Base-by-base conservation (phyloP, 2,797 vertebrate species). In the Gastrophryne carolinensis region DNA sequence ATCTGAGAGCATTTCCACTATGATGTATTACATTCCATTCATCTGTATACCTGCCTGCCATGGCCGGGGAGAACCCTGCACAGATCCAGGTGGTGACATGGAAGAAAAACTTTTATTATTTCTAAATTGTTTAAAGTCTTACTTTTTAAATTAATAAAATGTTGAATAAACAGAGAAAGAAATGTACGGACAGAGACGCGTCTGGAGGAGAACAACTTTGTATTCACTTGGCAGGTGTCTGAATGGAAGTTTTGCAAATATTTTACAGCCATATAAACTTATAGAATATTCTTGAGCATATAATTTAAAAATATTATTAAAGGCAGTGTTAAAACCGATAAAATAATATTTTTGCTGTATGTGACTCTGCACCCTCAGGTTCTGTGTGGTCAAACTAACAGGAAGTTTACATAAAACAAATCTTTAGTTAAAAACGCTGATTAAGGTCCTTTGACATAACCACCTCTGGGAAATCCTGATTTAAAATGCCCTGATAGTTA, bases 1-100 rank as follows among this genome's bases (percentile, higher is more conserved):
- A 56, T 57, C 50, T 53, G 49, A 66, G 47, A 52, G 30, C 30
- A 66, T 68, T 68, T 39, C 24, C 52, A 27, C 53, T 56, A 19
- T 69, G 50, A 37, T 56, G 39, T 69, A 69, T 57, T 29, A 29
- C 65, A 56, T 56, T 68, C 65, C 50, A n/a, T 56, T 44, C 52
- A n/a, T 69, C 50, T 21, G 23, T 21, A 4, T 56, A 69, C 66
- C 50, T 54, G 52, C 9, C 10, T 12, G 32, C 15, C 0, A 21
- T 12, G 3, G 44, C n/a, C 44, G n/a, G 10, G 17, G 17, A 3
- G 17, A 21, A 47, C 17, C n/a, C 6, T 47, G 44, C 2, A 19
- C 44, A n/a, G 6, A 17, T 10, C 37, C n/a, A 27, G 35, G 23
- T 52, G 34, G 10, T 30, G 66, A 69, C 23, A 37, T 50, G 15